phyloP scores from a whole-genome alignment of 1,140 invertebrate species.

The Aphaenogaster rudis region DNA sequence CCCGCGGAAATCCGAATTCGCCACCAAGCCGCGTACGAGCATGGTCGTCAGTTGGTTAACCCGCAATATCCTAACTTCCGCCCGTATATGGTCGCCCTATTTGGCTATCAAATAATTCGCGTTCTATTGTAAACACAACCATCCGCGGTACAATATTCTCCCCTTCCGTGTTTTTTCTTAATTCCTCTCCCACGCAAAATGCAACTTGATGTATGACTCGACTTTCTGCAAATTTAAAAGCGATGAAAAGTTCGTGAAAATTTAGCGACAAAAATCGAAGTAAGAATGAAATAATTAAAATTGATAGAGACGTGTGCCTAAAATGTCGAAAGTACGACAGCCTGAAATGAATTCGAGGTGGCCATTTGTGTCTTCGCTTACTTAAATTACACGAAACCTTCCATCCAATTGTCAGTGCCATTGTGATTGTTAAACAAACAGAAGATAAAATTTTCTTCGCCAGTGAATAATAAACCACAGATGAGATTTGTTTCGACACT shows the following conservation, averaged over 20 bases:
- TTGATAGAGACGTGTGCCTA: neutral
- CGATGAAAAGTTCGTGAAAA: neutral
- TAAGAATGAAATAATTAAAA: neutral
- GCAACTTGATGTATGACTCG: neutral
- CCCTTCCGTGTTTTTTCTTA: neutral
- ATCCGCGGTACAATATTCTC: conserved; percentile 3
- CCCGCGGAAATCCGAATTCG: conserved; percentile 52
- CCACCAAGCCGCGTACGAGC: conserved; percentile 55
- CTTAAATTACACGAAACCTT: neutral
- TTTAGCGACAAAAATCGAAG: neutral
- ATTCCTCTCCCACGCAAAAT: neutral
- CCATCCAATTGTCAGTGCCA: neutral
- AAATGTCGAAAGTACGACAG: neutral
- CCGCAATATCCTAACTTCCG: conserved; percentile 54
- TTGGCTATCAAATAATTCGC: conserved; percentile 49
- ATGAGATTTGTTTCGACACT: too few species aligned
- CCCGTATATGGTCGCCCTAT: conserved; percentile 49
- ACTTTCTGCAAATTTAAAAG: neutral
- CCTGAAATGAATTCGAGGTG: neutral
- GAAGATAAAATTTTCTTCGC: too few species aligned
- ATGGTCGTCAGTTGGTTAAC: conserved; percentile 56
- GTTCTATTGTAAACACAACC: conserved; percentile 37
- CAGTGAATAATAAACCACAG: too few species aligned
- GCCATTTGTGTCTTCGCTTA: neutral
- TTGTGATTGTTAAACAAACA: neutral